Conservation (phyloP, 1,140 invertebrate genomes). For the Thereuonema tuberculata region DNA sequence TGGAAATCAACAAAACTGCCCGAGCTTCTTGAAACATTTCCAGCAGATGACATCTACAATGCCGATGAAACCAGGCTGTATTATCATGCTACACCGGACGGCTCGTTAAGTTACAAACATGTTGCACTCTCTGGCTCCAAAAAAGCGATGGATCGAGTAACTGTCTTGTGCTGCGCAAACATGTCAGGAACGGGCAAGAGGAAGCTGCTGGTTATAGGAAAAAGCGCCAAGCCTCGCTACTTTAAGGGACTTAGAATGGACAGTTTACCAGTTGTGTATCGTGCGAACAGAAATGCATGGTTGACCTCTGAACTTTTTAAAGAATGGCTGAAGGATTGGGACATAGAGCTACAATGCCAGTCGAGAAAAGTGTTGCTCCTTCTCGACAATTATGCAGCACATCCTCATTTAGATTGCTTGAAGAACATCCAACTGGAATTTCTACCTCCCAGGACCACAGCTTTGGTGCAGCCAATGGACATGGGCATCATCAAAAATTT, state of each 20-base stretch:
- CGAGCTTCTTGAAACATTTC: constrained; percentile 4
- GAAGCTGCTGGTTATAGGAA: constrained; percentile 5
- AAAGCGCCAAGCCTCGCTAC: constrained; percentile 7
- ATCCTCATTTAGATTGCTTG: constrained; percentile 15
- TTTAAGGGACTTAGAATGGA: constrained; percentile 12
- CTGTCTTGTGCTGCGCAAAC: constrained; percentile 10
- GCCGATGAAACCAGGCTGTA: constrained; percentile 7
- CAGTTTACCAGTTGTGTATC: constrained; percentile 17
- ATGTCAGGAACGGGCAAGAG: constrained; percentile 7
- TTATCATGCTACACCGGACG: constrained; percentile 7
- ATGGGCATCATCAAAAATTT: constrained; percentile 19
- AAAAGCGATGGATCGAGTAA: constrained; percentile 7
- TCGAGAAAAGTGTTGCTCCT: constrained; percentile 19
- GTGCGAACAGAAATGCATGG: constrained; percentile 19
- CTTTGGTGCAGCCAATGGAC: constrained; percentile 19
- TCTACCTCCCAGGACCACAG: constrained; percentile 19
- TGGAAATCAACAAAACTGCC: constrained; percentile 8
- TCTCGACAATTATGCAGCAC: constrained; percentile 21
- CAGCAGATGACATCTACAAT: constrained; percentile 12
- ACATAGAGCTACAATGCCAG: constrained; percentile 11
- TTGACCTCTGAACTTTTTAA: constrained; percentile 20
- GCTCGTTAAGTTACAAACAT: constrained; percentile 3
- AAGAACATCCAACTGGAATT: constrained; percentile 16
- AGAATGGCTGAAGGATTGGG: constrained; percentile 18
- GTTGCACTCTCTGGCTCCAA: neutral